phyloP scores from a whole-genome alignment of 2,888 invertebrate genomes.

The Endotricha flammealis region DNA sequence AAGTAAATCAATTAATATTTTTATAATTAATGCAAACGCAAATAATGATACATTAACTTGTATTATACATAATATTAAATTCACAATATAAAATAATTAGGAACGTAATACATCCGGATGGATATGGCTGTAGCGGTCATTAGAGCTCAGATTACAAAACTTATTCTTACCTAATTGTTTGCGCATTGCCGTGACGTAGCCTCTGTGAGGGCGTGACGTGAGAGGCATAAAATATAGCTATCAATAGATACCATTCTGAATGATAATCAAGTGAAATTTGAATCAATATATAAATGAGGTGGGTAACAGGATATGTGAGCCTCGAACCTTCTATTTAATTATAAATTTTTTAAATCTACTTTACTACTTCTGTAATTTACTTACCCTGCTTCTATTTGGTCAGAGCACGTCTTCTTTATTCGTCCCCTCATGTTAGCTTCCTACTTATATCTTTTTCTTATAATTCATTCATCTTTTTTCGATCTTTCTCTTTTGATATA shows the following conservation, averaged over 20 bases:
- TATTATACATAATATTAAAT: conserved; percentile 2
- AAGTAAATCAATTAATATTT: no score
- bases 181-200: conserved; percentile 31
- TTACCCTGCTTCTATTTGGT: no score
- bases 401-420: no score
- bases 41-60: no score
- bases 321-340: conserved; percentile 38
- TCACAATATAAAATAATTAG: conserved; percentile 8
- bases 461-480: no score
- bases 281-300: conserved; percentile 40
- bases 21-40: no score
- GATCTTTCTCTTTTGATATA: no score
- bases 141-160: conserved; percentile 26
- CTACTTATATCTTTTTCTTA: no score
- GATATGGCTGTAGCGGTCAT: conserved; percentile 18
- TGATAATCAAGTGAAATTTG: conserved; percentile 64
- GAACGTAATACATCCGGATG: conserved; percentile 22
- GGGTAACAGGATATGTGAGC: conserved; percentile 48
- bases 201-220: conserved; percentile 36
- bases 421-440: no score
- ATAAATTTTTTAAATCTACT: no score
- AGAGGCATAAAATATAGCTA: conserved; percentile 35
- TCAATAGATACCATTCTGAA: conserved; percentile 34
- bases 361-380: no score
- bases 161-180: conserved; percentile 37